Evolutionary conservation across 2,888 invertebrate genomes (phyloP), one percentile per base, ranked within the genome.

Genomic region (Portevinia maculata): DNA sequence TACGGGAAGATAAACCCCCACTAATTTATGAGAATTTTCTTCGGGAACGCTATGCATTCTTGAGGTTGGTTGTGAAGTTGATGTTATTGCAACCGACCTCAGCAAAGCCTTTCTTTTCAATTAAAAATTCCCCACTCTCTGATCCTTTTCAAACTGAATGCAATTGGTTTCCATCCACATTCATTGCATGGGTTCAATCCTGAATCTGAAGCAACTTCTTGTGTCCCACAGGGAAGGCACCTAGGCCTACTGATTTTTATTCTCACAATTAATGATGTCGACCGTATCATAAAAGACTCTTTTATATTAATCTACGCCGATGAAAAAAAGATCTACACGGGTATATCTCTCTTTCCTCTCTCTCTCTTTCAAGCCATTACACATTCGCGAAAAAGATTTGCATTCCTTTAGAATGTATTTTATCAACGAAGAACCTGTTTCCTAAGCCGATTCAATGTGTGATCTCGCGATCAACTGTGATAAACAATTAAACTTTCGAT

Each of bases 201-300:
- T 24, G 24, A 24, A 24, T 24, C 24, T 28, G 15, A 8, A 8
- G 46, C 19, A 8, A 17, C 46, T 7, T 46, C 46, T 17, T 17
- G 19, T 1, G 19, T 46, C 11, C 46, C 32, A n/a, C 15, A 52
- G 28, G 28, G n/a, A 6, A 30, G n/a, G 13, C 30, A 30, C 13
- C n/a, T 52, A n/a, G 46, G 46, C 1, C 46, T 15, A 15, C 15
- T 52, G 13, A 1, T 15, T 30, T 32, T 52, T 28, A 7, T 28
- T 50, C 50, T 13, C 28, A 50, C 28, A 11, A 52, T 32, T 13
- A 30, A 46, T 19, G 39, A 41, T n/a, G n/a, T 41, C n/a, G 39
- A n/a, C 13, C 8, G 9, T 4, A 17, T 46, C 4, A 8, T 19
- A 8, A 41, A 41, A n/a, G 5, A 41, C n/a, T 46, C 19, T 17